A percentile compares a stretch with the other conserved stretches of the same genome.
Conservation (phyloP, 2,888 invertebrate species). For the Sepiola atlantica region DNA sequence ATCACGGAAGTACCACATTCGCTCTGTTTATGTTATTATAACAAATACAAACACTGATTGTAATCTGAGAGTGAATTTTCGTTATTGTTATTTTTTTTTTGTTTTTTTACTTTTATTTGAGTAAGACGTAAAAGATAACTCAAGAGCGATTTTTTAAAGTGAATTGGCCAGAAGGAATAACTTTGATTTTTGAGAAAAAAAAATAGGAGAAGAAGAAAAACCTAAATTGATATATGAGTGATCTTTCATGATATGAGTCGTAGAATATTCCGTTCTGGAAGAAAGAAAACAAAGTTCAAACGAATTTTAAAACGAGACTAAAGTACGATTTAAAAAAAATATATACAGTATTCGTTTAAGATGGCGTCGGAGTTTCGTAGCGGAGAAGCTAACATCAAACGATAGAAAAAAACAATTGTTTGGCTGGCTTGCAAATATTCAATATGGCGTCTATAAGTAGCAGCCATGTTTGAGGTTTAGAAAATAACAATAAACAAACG, state of each 20-base stretch:
- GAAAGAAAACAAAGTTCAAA: slow-evolving; percentile 32
- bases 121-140: too few relatives aligned
- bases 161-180: too few relatives aligned
- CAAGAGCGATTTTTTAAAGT: too few relatives aligned
- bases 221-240: not conserved
- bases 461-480: not conserved
- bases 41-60: not conserved
- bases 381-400: not conserved
- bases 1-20: not conserved
- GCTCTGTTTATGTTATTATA: not conserved
- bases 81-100: not conserved
- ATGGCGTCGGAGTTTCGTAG: not conserved
- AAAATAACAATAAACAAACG: too few relatives aligned
- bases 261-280: not conserved
- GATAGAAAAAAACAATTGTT: not conserved
- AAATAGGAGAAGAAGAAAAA: not conserved
- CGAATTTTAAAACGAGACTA: not conserved
- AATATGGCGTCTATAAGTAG: not conserved
- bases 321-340: not conserved
- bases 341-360: not conserved
- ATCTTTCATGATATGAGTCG: not conserved
- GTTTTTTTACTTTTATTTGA: too few relatives aligned
- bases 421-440: not conserved
- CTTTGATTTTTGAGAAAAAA: too few relatives aligned
- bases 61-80: not conserved